Evolutionary conservation across 92 coral and sea anemone genomes (phyloP).

Genomic region (Palythoa grandiflora): DNA sequence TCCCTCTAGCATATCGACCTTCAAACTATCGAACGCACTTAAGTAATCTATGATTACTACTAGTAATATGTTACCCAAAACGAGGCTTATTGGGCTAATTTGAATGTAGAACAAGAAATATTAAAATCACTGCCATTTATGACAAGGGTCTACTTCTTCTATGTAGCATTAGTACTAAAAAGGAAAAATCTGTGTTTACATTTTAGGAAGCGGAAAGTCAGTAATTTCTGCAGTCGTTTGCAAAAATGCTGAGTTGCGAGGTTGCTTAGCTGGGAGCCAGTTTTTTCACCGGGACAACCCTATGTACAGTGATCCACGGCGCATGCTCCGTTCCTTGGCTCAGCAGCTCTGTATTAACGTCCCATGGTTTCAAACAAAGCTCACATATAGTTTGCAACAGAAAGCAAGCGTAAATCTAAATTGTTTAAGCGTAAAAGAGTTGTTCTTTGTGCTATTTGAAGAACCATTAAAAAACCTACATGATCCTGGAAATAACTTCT

Average conservation of each 20-base stretch:
- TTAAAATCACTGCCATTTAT: too few relatives aligned
- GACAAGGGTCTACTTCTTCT: too few relatives aligned
- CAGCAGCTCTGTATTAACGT: slow-evolving; percentile 34
- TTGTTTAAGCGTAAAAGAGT: slow-evolving; percentile 19
- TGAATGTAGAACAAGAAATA: too few relatives aligned
- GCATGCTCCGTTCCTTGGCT: slow-evolving; percentile 45
- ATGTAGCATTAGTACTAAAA: too few relatives aligned
- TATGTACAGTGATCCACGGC: slow-evolving; percentile 33
- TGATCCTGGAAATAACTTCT: slow-evolving; percentile 29
- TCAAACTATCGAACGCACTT: too few relatives aligned
- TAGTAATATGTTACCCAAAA: too few relatives aligned
- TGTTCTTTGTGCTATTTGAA: slow-evolving; percentile 40
- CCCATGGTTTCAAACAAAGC: slow-evolving; percentile 45
- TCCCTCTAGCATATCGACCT: too few relatives aligned
- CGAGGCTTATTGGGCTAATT: too few relatives aligned
- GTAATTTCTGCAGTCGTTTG: slow-evolving; percentile 53
- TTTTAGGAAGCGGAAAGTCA: slow-evolving; percentile 55
- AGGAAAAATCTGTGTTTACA: not conserved
- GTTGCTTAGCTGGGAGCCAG: slow-evolving; percentile 49
- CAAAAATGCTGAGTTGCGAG: slow-evolving; percentile 40
- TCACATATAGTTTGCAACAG: slow-evolving; percentile 35
- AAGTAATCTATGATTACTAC: too few relatives aligned
- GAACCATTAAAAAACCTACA: slow-evolving; percentile 28
- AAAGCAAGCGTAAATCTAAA: slow-evolving; percentile 15
- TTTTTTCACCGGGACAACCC: slow-evolving; percentile 34